These are phyloP conservation scores for Rutilus rutilus DNA, from an alignment of 2,113 vertebrate genomes.

Conservation along the genomic window DNA sequence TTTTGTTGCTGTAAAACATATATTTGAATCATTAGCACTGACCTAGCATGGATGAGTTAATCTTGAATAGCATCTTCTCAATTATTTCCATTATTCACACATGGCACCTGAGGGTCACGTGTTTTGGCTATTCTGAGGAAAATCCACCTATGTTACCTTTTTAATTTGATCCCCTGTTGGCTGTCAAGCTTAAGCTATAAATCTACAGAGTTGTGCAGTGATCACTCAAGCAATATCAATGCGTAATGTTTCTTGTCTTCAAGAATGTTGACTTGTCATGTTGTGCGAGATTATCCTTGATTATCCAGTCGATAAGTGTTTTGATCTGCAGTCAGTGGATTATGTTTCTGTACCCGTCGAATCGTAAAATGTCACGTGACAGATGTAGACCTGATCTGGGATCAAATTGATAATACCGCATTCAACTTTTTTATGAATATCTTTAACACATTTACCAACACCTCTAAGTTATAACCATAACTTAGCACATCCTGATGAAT, in stretches of 20 bases:
- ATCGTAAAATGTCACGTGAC: constrained; percentile 20
- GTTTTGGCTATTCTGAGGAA: neutral
- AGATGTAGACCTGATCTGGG: neutral
- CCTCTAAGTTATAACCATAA: neutral
- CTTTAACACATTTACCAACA: neutral
- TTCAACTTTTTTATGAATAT: neutral
- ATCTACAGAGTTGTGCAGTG: neutral
- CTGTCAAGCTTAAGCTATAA: neutral
- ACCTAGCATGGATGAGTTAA: neutral
- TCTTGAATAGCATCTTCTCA: neutral
- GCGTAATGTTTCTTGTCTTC: neutral
- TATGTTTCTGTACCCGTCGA: neutral
- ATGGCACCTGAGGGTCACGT: neutral
- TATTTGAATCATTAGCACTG: neutral
- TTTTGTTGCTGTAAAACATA: neutral
- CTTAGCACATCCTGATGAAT: too few relatives aligned
- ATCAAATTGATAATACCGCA: neutral
- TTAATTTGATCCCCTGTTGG: neutral
- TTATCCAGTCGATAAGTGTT: constrained; percentile 26
- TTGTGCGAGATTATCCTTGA: constrained; percentile 7
- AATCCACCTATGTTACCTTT: constrained; percentile 1
- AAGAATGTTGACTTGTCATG: neutral
- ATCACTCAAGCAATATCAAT: neutral
- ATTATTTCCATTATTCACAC: neutral
- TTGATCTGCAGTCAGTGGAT: constrained; percentile 9